A percentile compares a stretch with the other conserved stretches of the same genome.
These are phyloP conservation scores for Malurus splendens DNA, from an alignment of 2,797 vertebrate genomes.

Conservation along the genomic window DNA sequence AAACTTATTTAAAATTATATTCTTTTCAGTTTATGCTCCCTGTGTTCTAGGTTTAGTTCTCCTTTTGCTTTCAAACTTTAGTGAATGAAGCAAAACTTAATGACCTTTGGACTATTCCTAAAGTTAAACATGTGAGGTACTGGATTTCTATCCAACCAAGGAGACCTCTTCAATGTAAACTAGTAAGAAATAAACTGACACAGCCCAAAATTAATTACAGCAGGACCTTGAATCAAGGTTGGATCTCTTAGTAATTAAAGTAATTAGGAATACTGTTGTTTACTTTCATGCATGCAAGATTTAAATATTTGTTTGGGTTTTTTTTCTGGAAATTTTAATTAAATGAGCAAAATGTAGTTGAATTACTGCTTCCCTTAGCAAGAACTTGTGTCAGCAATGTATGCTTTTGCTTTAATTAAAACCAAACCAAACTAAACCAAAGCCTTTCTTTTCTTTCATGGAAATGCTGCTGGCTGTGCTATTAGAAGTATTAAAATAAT, in stretches of 20 bases:
- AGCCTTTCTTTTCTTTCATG: neutral
- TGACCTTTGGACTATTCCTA: neutral
- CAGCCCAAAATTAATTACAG: neutral
- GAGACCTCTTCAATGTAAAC: neutral
- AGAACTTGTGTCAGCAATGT: neutral
- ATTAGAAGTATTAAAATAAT: neutral
- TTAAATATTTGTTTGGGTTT: neutral
- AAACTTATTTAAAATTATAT: neutral
- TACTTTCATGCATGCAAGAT: neutral
- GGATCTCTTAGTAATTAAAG: neutral
- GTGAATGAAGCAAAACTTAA: neutral
- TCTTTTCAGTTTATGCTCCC: neutral
- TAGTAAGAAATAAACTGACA: neutral
- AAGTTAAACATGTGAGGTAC: neutral
- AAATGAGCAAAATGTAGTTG: neutral
- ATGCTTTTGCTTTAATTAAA: neutral
- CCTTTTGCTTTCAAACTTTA: neutral
- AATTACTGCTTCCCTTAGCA: neutral
- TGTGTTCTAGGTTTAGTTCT: neutral
- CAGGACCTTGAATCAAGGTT: neutral
- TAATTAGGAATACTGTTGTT: neutral
- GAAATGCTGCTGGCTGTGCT: neutral
- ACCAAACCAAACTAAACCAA: neutral
- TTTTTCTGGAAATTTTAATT: neutral
- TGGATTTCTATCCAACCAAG: neutral